Percentiles rank a stretch among this genome's conserved stretches.
Evolutionary conservation across 2,113 vertebrate species (phyloP).

Genomic region (Petaurus breviceps): DNA sequence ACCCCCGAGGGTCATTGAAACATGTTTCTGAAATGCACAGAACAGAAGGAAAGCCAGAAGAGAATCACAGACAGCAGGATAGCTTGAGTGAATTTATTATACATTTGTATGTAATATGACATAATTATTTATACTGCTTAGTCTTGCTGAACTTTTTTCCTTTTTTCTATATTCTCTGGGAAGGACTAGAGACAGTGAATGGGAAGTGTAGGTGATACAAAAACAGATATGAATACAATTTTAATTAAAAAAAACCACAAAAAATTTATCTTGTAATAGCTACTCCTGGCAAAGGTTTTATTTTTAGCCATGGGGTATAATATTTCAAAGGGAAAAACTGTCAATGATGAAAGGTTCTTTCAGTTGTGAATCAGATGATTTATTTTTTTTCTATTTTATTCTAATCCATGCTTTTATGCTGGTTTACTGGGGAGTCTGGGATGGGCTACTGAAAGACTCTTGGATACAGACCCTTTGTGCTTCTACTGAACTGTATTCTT

Average conservation of each 20-base stretch:
- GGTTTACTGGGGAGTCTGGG: not conserved
- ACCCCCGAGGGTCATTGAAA: not conserved
- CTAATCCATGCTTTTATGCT: not conserved
- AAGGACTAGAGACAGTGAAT: not conserved
- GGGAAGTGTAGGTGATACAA: not conserved
- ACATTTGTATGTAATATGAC: not conserved
- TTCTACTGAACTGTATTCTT: not conserved
- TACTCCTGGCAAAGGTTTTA: not conserved
- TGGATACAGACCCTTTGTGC: not conserved
- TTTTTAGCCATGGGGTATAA: not conserved
- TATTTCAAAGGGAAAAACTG: not conserved
- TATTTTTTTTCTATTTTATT: not conserved
- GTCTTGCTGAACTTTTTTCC: not conserved
- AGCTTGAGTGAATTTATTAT: not conserved
- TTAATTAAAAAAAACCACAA: not conserved
- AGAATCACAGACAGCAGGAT: not conserved
- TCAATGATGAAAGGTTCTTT: not conserved
- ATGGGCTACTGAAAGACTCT: not conserved
- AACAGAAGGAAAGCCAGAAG: not conserved
- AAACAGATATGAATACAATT: not conserved
- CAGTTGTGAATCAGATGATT: not conserved
- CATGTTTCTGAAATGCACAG: not conserved
- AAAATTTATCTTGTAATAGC: not conserved
- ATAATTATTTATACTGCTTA: not conserved
- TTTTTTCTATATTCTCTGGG: not conserved